These are phyloP conservation scores for Malachius bipustulatus DNA, from an alignment of 2,888 invertebrate species.

Conservation along the genomic window DNA sequence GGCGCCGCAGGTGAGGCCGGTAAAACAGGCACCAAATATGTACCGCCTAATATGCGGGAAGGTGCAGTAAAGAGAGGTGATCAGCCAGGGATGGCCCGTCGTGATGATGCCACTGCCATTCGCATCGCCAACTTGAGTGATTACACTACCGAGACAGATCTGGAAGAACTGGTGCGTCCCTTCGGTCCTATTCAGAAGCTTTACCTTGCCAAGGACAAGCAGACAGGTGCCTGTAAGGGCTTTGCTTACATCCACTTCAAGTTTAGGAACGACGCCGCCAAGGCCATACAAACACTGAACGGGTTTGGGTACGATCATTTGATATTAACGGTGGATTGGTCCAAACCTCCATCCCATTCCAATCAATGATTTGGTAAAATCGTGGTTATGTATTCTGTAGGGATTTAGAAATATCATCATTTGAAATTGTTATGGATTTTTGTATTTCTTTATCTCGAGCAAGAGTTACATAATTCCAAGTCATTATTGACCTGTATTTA, in stretches of 20 bases:
- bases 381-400: no score
- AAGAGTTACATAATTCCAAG: no score
- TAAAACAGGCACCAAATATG: conserved; percentile 54
- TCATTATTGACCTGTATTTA: no score
- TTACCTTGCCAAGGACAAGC: conserved; percentile 90
- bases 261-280: conserved; percentile 77
- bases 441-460: no score
- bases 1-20: conserved; percentile 21
- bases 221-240: conserved; percentile 81
- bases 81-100: conserved; percentile 50
- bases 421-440: no score
- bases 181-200: conserved; percentile 90
- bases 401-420: no score
- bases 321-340: conserved; percentile 98
- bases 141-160: conserved; percentile 86
- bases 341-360: conserved; percentile 53
- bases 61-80: conserved; percentile 64
- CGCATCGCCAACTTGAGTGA: conserved; percentile 96
- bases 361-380: no score
- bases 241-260: conserved; percentile 98
- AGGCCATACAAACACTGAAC: conserved; percentile 79
- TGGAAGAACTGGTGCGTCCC: conserved; percentile 88
- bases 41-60: conserved; percentile 82
- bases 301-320: conserved; percentile 97
- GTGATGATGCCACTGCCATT: conserved; percentile 83